Base-by-base conservation (phyloP, 2,797 vertebrate species). In the Muraenolepis orangiensis region DNA sequence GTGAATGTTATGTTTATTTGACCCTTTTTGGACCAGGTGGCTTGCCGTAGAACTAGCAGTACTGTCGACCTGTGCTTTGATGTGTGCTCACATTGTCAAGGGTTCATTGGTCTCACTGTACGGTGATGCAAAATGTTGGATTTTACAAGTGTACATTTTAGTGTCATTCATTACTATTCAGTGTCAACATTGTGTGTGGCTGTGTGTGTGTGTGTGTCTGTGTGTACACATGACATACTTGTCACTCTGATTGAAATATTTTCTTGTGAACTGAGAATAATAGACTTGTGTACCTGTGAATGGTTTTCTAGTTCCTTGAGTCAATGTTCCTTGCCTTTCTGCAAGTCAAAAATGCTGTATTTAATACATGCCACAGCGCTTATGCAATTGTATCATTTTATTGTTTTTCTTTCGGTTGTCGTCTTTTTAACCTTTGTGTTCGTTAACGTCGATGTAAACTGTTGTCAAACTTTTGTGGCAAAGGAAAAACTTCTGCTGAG, bases 271-370 rank as follows among this genome's bases (percentile, higher is more conserved):
- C 78, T 88, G 83, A 90, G 80, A 92, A 89, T 85, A 90, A 88
- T 92, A 90, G 92, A 93, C 85, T 92, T 89, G 86, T 91, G 93
- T 94, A 93, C 86, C 91, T 91, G 93, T 94, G 93, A 92, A 92
- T 91, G 89, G 80, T 91, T 91, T 89, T 91, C 81, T 77, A 80
- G 91, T 91, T 94, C 85, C 82, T 92, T 85, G 82, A 90, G 92
- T 93, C 88, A 90, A 93, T 91, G 93, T 94, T 90, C 80, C 92
- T 94, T 93, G 93, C 94, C 93, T 94, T 95, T 94, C 92, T 94
- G 94, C 93, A 91, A 95, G 93, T 94, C 92, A 94, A 93, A 93
- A 94, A 94, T 95, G 94, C 94, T 95, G 94, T 95, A 94, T 93
- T 94, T 95, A 94, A 88, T 88, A 93, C 92, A 93, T 84, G 93